phyloP scores from a whole-genome alignment of 92 coral and sea anemone species.

The Porites lobata region DNA sequence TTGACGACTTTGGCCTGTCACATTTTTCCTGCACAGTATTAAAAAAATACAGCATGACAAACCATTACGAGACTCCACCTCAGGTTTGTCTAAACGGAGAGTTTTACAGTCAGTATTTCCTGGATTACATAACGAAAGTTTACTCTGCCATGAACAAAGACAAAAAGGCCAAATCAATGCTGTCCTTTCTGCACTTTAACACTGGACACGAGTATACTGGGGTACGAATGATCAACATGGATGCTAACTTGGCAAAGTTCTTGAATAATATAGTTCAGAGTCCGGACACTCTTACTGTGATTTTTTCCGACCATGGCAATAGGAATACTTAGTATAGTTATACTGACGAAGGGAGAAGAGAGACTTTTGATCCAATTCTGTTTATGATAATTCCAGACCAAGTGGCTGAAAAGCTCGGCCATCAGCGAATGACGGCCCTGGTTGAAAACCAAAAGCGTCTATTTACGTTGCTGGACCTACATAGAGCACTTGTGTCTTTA shows the following conservation, averaged over 20 bases:
- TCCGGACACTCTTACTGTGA: conserved; percentile 75
- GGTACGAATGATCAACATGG: conserved; percentile 74
- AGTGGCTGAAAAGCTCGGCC: conserved; percentile 73
- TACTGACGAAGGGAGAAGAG: conserved; percentile 80
- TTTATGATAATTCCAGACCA: conserved; percentile 78
- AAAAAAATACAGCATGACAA: conserved; percentile 63
- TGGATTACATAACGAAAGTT: conserved; percentile 55
- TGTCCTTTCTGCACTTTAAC: conserved; percentile 75
- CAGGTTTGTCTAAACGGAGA: conserved; percentile 83
- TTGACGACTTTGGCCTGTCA: conserved; percentile 75
- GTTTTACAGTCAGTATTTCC: conserved; percentile 76
- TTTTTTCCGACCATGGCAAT: conserved; percentile 88
- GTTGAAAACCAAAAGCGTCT: conserved; percentile 78
- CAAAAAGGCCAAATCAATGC: conserved; percentile 33
- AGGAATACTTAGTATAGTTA: conserved; percentile 71
- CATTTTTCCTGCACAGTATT: conserved; percentile 79
- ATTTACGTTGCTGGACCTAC: conserved; percentile 78
- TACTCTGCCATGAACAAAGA: not conserved
- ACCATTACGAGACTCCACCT: conserved; percentile 74
- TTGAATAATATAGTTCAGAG: conserved; percentile 66
- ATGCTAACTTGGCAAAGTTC: conserved; percentile 71
- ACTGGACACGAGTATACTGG: conserved; percentile 86
- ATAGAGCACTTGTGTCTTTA: conserved; percentile 80
- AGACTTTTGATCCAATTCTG: conserved; percentile 76
- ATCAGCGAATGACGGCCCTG: conserved; percentile 71